These are phyloP conservation scores for Phenganax subtilis DNA, from an alignment of 92 coral and sea anemone genomes.

Conservation along the genomic window DNA sequence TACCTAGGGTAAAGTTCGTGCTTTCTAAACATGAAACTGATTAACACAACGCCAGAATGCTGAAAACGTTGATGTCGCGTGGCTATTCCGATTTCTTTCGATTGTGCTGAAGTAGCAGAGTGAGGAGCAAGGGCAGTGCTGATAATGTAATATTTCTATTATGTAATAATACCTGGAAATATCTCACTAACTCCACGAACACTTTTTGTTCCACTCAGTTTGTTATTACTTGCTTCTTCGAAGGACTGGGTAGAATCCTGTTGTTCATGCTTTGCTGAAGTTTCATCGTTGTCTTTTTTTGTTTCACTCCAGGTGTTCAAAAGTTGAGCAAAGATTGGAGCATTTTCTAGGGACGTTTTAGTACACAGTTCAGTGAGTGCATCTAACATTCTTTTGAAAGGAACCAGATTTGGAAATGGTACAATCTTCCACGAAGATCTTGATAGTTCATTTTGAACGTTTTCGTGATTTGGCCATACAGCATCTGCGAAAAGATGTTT, in stretches of 20 bases:
- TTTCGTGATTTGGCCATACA: conserved; percentile 55
- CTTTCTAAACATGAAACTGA: too few relatives aligned
- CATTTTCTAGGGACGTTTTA: conserved; percentile 30
- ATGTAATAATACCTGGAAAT: neutral
- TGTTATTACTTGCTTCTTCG: neutral
- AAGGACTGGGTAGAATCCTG: neutral
- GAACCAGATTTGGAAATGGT: conserved; percentile 64
- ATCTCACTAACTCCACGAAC: neutral
- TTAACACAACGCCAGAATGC: neutral
- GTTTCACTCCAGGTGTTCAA: conserved; percentile 48
- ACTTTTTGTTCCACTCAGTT: neutral
- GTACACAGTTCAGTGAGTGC: conserved; percentile 46
- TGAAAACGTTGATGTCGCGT: neutral
- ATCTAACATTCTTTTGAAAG: conserved; percentile 49
- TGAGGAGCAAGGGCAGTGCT: too few relatives aligned
- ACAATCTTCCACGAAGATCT: conserved; percentile 49
- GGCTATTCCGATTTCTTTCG: too few relatives aligned
- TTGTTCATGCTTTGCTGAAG: neutral
- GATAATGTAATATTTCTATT: too few relatives aligned
- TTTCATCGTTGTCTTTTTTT: neutral
- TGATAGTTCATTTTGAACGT: neutral
- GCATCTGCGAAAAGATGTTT: conserved; percentile 44
- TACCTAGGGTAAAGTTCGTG: too few relatives aligned
- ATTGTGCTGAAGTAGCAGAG: too few relatives aligned
- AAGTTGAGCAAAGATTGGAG: conserved; percentile 41